Evolutionary conservation across 2,797 vertebrate species (phyloP).

Genomic region (Cirrhinus mrigala): DNA sequence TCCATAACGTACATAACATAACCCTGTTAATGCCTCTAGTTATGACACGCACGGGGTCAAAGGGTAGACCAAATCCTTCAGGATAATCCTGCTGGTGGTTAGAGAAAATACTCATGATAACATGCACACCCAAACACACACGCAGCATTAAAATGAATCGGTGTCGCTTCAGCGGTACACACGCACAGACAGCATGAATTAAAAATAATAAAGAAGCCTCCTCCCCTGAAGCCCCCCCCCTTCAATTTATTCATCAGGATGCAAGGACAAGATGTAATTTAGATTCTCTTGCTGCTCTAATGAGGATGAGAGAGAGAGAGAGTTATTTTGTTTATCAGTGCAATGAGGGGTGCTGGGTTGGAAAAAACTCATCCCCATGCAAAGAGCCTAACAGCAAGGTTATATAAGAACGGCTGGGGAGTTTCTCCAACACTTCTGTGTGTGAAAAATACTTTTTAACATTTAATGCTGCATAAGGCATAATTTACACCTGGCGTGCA

Average conservation of each 20-base stretch:
- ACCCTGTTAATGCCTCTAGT: constrained; percentile 13
- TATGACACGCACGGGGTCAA: neutral
- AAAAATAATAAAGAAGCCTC: constrained; percentile 50
- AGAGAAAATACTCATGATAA: constrained; percentile 21
- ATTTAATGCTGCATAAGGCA: constrained; percentile 45
- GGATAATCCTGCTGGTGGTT: constrained; percentile 14
- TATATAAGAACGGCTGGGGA: constrained; percentile 50
- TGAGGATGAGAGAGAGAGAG: constrained; percentile 43
- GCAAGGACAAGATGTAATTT: constrained; percentile 58
- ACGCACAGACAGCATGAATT: constrained; percentile 45
- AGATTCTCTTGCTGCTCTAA: constrained; percentile 56
- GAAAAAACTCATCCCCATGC: constrained; percentile 50
- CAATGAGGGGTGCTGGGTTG: constrained; percentile 45
- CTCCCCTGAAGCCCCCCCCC: constrained; percentile 31
- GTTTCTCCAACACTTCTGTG: constrained; percentile 40
- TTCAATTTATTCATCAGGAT: constrained; percentile 57
- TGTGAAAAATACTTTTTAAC: constrained; percentile 40
- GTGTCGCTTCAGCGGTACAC: neutral
- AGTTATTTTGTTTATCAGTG: constrained; percentile 54
- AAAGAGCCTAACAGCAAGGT: constrained; percentile 54
- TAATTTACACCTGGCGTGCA: constrained; percentile 35
- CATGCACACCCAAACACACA: constrained; percentile 18
- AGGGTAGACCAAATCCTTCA: constrained; percentile 5
- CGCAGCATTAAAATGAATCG: constrained; percentile 22
- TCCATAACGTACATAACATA: neutral